Evolutionary conservation across 1,140 invertebrate genomes (phyloP).

Genomic region (Bactericera cockerelli): DNA sequence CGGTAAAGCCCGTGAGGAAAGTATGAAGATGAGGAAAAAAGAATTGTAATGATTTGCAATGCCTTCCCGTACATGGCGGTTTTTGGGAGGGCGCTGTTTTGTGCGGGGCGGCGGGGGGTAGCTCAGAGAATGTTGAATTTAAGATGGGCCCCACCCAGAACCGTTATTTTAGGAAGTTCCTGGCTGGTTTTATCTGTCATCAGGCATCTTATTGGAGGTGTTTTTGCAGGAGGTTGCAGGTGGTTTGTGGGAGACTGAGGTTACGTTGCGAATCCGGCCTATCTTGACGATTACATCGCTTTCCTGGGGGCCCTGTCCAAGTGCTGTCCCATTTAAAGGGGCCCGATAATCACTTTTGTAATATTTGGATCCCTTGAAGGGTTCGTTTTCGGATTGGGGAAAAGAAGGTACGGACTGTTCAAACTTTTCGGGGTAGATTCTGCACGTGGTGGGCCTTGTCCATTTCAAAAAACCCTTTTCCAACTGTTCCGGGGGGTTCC

Average conservation of each 20-base stretch:
- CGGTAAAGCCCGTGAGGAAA: slow-evolving; percentile 85
- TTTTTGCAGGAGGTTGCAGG: slow-evolving; percentile 68
- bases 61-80: slow-evolving; percentile 66
- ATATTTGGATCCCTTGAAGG: slow-evolving; percentile 81
- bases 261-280: slow-evolving; percentile 83
- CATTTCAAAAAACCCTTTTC: slow-evolving; percentile 91
- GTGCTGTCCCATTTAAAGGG: slow-evolving; percentile 83
- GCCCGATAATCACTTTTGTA: slow-evolving; percentile 93
- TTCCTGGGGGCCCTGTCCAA: slow-evolving; percentile 79
- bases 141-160: slow-evolving; percentile 66
- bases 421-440: slow-evolving; percentile 46
- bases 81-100: slow-evolving; percentile 58
- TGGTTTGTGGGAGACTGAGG: slow-evolving; percentile 72
- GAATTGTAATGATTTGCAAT: slow-evolving; percentile 52
- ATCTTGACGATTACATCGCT: slow-evolving; percentile 79
- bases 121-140: slow-evolving; percentile 71
- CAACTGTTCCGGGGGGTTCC: slow-evolving; percentile 55
- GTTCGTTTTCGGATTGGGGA: slow-evolving; percentile 81
- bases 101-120: slow-evolving; percentile 67
- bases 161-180: slow-evolving; percentile 68
- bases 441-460: slow-evolving; percentile 77
- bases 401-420: slow-evolving; percentile 63
- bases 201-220: slow-evolving; percentile 46
- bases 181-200: slow-evolving; percentile 29
- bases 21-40: slow-evolving; percentile 48